phyloP scores from a whole-genome alignment of 2,888 invertebrate species.

The Koerneria pararmatus region DNA sequence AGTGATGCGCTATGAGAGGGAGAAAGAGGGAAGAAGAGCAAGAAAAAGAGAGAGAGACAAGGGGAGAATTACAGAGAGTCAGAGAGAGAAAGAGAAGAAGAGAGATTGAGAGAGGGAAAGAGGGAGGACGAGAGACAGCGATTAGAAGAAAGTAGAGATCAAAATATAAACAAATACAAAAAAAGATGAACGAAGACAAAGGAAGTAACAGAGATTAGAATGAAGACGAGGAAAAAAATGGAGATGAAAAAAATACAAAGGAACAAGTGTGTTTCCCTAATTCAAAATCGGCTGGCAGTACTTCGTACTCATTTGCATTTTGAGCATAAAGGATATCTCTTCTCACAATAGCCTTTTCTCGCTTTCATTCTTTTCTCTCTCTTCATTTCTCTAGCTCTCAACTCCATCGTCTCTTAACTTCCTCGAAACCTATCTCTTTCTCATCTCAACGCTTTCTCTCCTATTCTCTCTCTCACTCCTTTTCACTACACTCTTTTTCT shows the following conservation, averaged over 20 bases:
- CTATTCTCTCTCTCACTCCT: background rate
- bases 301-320: too few species aligned
- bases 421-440: background rate
- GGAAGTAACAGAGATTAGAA: background rate
- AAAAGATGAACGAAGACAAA: background rate
- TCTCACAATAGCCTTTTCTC: too few species aligned
- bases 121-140: background rate
- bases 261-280: too few species aligned
- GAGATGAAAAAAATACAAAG: too few species aligned
- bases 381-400: too few species aligned
- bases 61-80: too few species aligned
- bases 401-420: too few species aligned
- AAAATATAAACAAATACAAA: background rate
- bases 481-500: too few species aligned
- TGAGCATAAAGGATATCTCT: too few species aligned
- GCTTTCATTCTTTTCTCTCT: too few species aligned
- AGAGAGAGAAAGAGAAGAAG: constrained; percentile 4
- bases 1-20: constrained; percentile 8
- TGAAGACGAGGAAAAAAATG: background rate
- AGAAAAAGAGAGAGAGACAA: constrained; percentile 10
- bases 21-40: constrained; percentile 11
- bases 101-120: background rate
- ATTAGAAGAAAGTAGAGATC: background rate
- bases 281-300: too few species aligned
- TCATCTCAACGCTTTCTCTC: background rate